Percentiles rank a stretch among this genome's conserved stretches.
These are phyloP conservation scores for Chunga burmeisteri DNA, from an alignment of 2,113 vertebrate species.

Conservation along the genomic window DNA sequence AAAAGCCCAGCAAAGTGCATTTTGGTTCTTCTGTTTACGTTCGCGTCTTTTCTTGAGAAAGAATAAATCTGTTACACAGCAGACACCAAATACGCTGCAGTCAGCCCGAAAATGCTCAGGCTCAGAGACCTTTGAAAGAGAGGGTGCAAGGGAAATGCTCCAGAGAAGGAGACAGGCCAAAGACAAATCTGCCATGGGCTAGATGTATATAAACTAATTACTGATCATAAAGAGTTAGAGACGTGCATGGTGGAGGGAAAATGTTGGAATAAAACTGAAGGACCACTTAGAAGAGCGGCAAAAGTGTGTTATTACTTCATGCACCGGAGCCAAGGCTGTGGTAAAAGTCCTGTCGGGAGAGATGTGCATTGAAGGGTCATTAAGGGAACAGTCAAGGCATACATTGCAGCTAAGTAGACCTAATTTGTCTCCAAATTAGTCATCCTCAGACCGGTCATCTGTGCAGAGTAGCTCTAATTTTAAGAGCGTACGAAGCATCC, in stretches of 20 bases:
- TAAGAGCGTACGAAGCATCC: background rate
- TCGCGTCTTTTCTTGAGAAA: conserved; percentile 63
- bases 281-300: background rate
- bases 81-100: background rate
- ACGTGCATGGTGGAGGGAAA: background rate
- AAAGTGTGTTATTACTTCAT: background rate
- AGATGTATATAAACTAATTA: background rate
- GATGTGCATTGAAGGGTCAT: background rate
- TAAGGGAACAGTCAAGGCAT: background rate
- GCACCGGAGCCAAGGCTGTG: background rate
- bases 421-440: conserved; percentile 31
- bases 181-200: background rate
- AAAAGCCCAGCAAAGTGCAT: conserved; percentile 39
- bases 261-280: background rate
- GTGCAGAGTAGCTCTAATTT: background rate
- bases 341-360: background rate
- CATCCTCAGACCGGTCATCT: background rate
- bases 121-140: background rate
- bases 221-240: background rate
- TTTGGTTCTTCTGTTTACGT: conserved; percentile 66
- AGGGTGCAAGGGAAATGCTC: background rate
- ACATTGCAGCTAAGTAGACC: background rate
- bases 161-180: background rate
- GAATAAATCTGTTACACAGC: conserved; percentile 29
- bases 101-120: background rate